Conservation (phyloP, 2,888 invertebrate species). For the Tipula confusa region DNA sequence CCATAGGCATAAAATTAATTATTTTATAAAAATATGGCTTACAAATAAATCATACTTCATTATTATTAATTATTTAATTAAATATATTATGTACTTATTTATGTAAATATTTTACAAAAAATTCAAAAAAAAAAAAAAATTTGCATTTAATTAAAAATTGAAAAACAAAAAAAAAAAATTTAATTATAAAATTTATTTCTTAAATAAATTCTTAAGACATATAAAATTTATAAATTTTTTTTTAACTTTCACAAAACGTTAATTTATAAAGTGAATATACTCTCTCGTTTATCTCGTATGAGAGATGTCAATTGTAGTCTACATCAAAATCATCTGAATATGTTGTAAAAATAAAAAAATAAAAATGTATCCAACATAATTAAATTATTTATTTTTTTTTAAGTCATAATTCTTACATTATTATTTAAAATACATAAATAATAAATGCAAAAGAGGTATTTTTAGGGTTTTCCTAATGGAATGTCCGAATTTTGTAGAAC, state of each 20-base stretch:
- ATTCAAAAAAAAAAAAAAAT: background rate
- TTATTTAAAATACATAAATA: conserved; percentile 4
- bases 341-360: background rate
- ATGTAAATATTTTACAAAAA: background rate
- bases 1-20: conserved; percentile 3
- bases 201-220: conserved; percentile 20
- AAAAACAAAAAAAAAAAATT: background rate
- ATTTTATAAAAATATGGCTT: background rate
- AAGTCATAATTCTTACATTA: background rate
- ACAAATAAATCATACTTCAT: background rate
- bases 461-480: too few relatives aligned
- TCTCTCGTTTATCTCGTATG: background rate
- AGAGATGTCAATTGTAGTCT: background rate
- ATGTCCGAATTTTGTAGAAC: too few relatives aligned
- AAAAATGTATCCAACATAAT: background rate
- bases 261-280: background rate
- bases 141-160: conserved; percentile 6
- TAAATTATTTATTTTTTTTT: conserved; percentile 5
- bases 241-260: background rate
- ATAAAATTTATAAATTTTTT: background rate
- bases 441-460: conserved; percentile 15
- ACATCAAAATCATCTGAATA: background rate
- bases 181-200: conserved; percentile 12
- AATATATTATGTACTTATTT: background rate
- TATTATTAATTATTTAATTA: conserved; percentile 9